phyloP scores from a whole-genome alignment of 2,113 vertebrate genomes.

The Oreochromis tanganicae region DNA sequence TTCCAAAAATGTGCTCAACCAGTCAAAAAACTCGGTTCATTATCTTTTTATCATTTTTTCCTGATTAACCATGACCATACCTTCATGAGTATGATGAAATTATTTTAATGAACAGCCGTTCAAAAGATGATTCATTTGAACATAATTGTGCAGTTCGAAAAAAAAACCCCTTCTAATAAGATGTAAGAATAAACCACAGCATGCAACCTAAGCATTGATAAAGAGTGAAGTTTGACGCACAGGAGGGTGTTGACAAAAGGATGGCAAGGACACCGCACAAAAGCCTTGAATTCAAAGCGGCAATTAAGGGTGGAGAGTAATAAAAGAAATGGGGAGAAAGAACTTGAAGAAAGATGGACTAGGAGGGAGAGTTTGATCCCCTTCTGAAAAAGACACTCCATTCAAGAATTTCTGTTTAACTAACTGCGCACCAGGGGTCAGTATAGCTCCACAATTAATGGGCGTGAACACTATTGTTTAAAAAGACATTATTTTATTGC shows the following conservation, averaged over 20 bases:
- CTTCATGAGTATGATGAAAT: no score
- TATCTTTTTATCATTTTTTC: no score
- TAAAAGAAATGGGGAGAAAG: neutral
- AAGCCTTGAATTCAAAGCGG: neutral
- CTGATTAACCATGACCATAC: no score
- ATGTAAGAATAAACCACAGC: neutral
- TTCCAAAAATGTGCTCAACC: no score
- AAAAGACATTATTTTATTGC: neutral
- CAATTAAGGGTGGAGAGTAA: neutral
- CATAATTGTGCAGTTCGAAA: no score
- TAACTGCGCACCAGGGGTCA: conserved; percentile 47
- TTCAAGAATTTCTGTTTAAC: neutral
- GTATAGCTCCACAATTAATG: neutral
- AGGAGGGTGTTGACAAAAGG: neutral
- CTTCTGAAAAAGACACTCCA: neutral
- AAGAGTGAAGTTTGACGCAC: neutral
- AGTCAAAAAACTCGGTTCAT: no score
- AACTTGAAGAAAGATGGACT: neutral
- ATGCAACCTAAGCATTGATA: neutral
- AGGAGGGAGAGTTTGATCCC: neutral
- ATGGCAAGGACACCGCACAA: neutral
- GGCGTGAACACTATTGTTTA: neutral
- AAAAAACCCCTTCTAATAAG: neutral
- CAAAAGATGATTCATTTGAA: no score
- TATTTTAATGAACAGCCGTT: no score